Evolutionary conservation across 2,888 invertebrate genomes (phyloP).

Genomic region (Baronia brevicornis): DNA sequence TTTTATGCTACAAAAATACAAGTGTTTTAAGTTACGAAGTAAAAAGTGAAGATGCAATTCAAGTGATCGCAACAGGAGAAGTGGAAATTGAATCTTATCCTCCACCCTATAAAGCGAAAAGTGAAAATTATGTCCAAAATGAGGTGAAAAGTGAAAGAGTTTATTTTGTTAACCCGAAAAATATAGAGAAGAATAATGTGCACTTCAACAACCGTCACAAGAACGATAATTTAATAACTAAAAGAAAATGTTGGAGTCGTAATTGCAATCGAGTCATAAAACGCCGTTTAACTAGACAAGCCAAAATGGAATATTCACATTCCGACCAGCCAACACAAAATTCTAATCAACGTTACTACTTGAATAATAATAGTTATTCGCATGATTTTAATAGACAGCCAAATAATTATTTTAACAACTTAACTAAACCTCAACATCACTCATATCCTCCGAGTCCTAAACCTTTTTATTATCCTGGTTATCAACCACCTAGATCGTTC

Average conservation of each 20-base stretch:
- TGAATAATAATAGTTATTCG: slow-evolving; percentile 6
- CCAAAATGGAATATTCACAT: slow-evolving; percentile 26
- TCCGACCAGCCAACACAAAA: slow-evolving; percentile 29
- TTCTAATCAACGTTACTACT: not conserved
- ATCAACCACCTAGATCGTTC: too few relatives aligned
- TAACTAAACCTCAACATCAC: not conserved
- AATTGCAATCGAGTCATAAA: slow-evolving; percentile 7
- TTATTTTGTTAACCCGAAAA: not conserved
- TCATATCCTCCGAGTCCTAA: not conserved
- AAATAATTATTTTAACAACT: not conserved
- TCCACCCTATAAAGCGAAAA: not conserved
- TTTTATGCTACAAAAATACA: not conserved
- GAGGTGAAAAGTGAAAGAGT: slow-evolving; percentile 1
- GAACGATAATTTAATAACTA: too few relatives aligned
- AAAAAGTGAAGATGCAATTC: slow-evolving; percentile 3
- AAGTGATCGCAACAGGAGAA: not conserved
- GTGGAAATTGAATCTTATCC: not conserved
- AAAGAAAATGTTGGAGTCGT: not conserved
- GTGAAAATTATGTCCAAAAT: too few relatives aligned
- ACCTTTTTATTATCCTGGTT: not conserved
- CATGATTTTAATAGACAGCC: not conserved
- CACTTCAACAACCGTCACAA: too few relatives aligned
- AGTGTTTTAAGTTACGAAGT: slow-evolving; percentile 2
- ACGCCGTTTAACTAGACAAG: slow-evolving; percentile 30
- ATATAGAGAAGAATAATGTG: too few relatives aligned